Percentiles rank a stretch among this genome's conserved stretches.
phyloP scores from a whole-genome alignment of 23 tunicate genomes.

The Ascidia mentula region DNA sequence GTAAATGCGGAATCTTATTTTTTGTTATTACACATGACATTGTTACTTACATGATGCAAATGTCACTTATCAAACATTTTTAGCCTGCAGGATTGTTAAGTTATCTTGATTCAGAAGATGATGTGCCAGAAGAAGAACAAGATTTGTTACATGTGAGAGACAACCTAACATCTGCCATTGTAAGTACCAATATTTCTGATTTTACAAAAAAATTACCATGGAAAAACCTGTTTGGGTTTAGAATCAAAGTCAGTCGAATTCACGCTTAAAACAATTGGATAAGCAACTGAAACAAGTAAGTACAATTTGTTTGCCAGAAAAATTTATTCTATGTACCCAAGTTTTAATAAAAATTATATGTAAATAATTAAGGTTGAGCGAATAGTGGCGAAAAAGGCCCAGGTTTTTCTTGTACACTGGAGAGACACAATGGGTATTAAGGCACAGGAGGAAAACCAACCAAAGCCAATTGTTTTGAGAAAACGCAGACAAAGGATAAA shows the following conservation, averaged over 20 bases:
- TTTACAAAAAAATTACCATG: neutral
- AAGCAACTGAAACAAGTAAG: constrained; percentile 78
- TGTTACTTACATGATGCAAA: too few species aligned
- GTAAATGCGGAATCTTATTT: too few species aligned
- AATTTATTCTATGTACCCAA: neutral
- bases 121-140: constrained; percentile 78
- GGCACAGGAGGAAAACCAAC: constrained; percentile 63
- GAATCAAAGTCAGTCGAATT: constrained; percentile 68
- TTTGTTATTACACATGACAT: too few species aligned
- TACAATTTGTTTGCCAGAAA: too few species aligned
- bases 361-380: constrained; percentile 61
- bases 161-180: constrained; percentile 93
- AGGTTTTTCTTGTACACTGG: constrained; percentile 73
- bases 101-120: constrained; percentile 83
- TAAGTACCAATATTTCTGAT: constrained; percentile 31
- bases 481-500: constrained; percentile 85
- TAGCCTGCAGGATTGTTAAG: constrained; percentile 91
- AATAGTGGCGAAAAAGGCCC: constrained; percentile 74
- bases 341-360: neutral
- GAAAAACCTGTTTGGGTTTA: constrained; percentile 1
- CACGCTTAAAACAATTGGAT: constrained; percentile 79
- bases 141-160: constrained; percentile 83
- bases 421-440: constrained; percentile 88
- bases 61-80: too few species aligned
- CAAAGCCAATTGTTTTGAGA: constrained; percentile 88